Base-by-base conservation (phyloP, 2,888 invertebrate genomes). In the Salpingus planirostris region DNA sequence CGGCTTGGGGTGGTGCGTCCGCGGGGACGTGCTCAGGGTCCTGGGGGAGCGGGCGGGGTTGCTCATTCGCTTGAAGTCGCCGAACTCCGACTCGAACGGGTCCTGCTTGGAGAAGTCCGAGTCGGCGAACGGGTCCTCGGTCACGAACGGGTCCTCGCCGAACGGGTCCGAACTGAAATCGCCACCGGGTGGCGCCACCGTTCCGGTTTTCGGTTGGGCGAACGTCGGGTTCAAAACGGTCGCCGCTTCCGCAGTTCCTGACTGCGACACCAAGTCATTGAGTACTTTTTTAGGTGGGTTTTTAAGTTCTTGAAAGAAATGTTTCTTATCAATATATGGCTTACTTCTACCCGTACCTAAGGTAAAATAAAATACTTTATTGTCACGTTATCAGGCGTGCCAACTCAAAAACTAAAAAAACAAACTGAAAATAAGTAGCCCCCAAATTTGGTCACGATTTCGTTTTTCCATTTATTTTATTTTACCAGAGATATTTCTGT, bases 301-400 rank as follows among this genome's bases (percentile, higher is more conserved):
- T 72, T 91, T 91, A 59, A 91, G 74, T 66, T 91, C 89, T 72
- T 90, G 88, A 74, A 92, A 92, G 73, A 92, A 92, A 69, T 89
- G 87, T 74, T 91, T 91, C 70, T 89, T 89, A 74, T 92, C 91
- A 59, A 91, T 79, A 71, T 90, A 92, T 43, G 91, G 91, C 68
- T 85, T 86, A 67, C 82, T 86, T 66, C 85, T 78, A 59, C 90
- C 89, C 52, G 88, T 90, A 59, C 91, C 64, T 65, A 55, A 52
- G 60, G 58, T 55, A 57, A 57, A 55, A 55, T 55, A 54, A 54
- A 57, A 54, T 53, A 49, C n/a, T n/a, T n/a, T n/a, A n/a, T n/a
- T n/a, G n/a, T n/a, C n/a, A n/a, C n/a, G n/a, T n/a, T n/a, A n/a
- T 25, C 33, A 8, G 18, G 18, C 18, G 18, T 18, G 5, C 5